phyloP scores from a whole-genome alignment of 1,140 invertebrate species.

The Drosophila tani region DNA sequence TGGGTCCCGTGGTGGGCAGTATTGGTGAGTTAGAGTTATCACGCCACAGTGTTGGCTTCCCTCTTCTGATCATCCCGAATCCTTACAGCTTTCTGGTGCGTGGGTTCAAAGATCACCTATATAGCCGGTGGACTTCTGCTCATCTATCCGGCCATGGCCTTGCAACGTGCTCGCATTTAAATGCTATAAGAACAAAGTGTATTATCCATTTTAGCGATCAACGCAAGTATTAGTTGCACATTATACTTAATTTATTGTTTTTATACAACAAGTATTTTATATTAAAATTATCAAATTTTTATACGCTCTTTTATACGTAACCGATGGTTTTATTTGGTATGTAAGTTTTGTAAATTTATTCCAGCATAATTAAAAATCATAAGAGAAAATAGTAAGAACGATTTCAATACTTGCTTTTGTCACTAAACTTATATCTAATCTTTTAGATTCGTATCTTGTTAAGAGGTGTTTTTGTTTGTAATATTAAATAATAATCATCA shows the following conservation, averaged over 20 bases:
- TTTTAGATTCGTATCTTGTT: too few species aligned
- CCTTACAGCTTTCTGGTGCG: slow-evolving; percentile 91
- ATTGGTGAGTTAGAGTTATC: slow-evolving; percentile 86
- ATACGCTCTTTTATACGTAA: slow-evolving; percentile 37
- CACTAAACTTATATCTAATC: too few species aligned
- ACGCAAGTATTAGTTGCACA: slow-evolving; percentile 66
- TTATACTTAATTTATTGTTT: slow-evolving; percentile 60
- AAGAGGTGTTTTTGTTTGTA: too few species aligned
- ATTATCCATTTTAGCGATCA: slow-evolving; percentile 29
- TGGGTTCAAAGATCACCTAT: slow-evolving; percentile 91
- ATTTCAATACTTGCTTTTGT: too few species aligned
- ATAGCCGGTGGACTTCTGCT: slow-evolving; percentile 89
- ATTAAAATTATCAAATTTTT: slow-evolving; percentile 41
- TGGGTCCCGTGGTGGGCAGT: slow-evolving; percentile 95
- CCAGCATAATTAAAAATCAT: too few species aligned
- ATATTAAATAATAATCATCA: too few species aligned
- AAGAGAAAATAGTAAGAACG: too few species aligned
- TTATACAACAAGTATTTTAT: slow-evolving; percentile 51
- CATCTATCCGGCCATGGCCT: slow-evolving; percentile 88
- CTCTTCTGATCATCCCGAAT: background rate
- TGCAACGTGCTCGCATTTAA: slow-evolving; percentile 80
- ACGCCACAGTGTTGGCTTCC: background rate
- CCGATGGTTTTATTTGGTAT: background rate
- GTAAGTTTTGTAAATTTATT: too few species aligned
- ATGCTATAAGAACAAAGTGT: slow-evolving; percentile 48